Conservation (phyloP, 2,797 vertebrate species). For the Sarcoramphus papa region DNA sequence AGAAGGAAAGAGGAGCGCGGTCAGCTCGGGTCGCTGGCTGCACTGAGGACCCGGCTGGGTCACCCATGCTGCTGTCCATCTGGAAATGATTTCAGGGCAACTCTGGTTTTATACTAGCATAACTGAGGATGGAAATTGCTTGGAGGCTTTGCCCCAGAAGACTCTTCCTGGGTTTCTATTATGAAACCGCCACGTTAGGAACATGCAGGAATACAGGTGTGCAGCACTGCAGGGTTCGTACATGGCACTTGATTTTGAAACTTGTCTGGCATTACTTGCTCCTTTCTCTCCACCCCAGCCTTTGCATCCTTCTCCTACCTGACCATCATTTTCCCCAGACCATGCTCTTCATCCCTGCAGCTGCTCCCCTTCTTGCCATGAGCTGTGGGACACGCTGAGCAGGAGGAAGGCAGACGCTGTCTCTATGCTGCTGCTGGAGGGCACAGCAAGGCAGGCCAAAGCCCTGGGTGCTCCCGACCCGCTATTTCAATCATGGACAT, state of each 20-base stretch:
- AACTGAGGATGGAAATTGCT: background rate
- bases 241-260: background rate
- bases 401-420: background rate
- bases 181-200: background rate
- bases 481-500: background rate
- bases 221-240: background rate
- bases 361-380: background rate
- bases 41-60: background rate
- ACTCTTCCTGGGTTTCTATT: background rate
- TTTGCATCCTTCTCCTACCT: background rate
- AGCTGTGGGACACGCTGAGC: background rate
- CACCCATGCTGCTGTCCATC: background rate
- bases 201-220: background rate
- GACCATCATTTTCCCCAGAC: background rate
- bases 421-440: rapidly evolving
- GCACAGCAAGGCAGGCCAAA: background rate
- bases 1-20: background rate
- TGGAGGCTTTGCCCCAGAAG: background rate
- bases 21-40: background rate
- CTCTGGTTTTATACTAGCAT: rapidly evolving
- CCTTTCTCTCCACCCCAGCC: background rate
- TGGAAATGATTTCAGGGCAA: background rate
- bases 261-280: background rate
- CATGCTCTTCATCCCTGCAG: background rate
- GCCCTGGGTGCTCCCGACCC: background rate